Conservation (phyloP, 2,113 vertebrate genomes). For the Pongo pygmaeus region DNA sequence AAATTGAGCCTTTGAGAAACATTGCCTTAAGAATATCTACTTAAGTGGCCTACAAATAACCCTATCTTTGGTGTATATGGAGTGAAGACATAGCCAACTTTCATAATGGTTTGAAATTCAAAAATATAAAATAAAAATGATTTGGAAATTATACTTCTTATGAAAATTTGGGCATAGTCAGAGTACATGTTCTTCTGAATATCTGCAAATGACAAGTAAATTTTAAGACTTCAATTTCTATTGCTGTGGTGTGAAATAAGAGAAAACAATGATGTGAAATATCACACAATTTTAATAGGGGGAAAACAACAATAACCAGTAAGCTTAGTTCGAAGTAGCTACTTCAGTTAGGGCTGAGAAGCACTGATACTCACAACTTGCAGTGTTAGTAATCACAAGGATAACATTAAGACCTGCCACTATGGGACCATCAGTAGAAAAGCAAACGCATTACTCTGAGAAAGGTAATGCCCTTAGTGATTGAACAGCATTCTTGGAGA, state of each 20-base stretch:
- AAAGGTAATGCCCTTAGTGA: background rate
- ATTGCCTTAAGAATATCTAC: background rate
- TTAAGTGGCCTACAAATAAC: background rate
- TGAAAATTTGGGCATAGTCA: background rate
- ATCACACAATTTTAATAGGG: background rate
- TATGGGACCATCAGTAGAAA: background rate
- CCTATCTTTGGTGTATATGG: background rate
- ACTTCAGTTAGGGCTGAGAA: background rate
- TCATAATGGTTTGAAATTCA: background rate
- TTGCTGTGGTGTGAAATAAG: background rate
- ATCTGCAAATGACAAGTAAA: conserved; percentile 50
- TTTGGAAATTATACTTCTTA: conserved; percentile 7
- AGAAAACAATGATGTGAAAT: background rate
- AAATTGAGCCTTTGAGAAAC: background rate
- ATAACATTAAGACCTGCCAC: background rate
- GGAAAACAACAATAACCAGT: background rate
- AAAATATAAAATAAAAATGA: conserved; percentile 34
- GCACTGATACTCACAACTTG: background rate
- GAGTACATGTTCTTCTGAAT: background rate
- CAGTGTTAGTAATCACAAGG: background rate
- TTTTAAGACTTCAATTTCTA: conserved; percentile 5
- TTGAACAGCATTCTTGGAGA: background rate
- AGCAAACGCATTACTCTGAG: background rate
- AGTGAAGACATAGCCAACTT: background rate
- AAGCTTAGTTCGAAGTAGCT: background rate